Evolutionary conservation across 2,888 invertebrate genomes (phyloP).

Genomic region (Tipula unca): DNA sequence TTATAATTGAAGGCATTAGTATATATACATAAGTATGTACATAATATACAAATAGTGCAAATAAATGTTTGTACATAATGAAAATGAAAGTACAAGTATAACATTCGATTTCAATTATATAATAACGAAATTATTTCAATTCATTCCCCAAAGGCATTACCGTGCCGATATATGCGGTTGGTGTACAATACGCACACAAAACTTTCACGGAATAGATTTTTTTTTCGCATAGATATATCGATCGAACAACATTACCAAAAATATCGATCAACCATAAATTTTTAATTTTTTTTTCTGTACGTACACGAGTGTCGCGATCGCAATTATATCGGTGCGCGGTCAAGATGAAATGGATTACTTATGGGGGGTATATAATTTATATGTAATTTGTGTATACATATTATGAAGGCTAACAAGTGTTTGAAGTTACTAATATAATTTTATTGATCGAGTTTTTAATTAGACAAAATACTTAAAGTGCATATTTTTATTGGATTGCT

Average conservation of each 20-base stretch:
- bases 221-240: not conserved
- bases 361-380: not conserved
- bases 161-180: not conserved
- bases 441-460: not conserved
- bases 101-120: not conserved
- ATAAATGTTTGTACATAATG: not conserved
- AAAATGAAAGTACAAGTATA: not conserved
- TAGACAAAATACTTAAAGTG: not conserved
- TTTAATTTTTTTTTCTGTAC: not conserved
- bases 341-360: not conserved
- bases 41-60: not conserved
- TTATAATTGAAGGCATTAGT: not conserved
- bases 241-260: not conserved
- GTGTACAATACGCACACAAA: not conserved
- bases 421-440: not conserved
- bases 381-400: not conserved
- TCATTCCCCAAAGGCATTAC: not conserved
- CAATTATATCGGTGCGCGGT: not conserved
- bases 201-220: not conserved
- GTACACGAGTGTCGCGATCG: not conserved
- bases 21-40: not conserved
- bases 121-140: not conserved
- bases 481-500: too few relatives aligned
- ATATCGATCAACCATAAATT: not conserved
- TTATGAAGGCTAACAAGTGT: not conserved